Conservation (phyloP, 1,140 invertebrate genomes). For the Maniola jurtina region DNA sequence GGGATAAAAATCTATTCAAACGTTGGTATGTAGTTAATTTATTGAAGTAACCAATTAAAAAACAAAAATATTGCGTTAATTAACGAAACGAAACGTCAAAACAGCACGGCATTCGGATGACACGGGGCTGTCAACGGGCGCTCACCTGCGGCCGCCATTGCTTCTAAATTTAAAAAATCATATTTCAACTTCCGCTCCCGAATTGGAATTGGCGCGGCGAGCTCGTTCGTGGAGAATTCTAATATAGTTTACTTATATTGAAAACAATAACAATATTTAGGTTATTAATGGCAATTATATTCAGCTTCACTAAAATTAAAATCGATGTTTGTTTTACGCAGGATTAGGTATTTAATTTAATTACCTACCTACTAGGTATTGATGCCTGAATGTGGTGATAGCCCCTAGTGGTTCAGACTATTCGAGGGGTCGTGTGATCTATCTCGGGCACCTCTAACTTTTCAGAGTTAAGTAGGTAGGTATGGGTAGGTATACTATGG, state of each 20-base stretch:
- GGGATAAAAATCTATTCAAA: no score
- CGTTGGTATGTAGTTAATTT: neutral
- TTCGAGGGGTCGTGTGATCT: no score
- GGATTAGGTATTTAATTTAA: no score
- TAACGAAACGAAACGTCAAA: conserved; percentile 51
- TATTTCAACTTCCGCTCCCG: conserved; percentile 72
- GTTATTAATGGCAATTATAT: neutral
- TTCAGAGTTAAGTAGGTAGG: no score
- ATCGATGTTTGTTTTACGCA: no score
- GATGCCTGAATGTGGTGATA: no score
- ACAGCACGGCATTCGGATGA: conserved; percentile 37
- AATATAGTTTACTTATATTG: conserved; percentile 32
- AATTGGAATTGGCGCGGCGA: conserved; percentile 67
- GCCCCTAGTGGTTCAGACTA: no score
- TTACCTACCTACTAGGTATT: no score
- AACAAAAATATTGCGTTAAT: conserved; percentile 36
- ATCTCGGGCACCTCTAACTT: no score
- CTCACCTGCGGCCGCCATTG: conserved; percentile 67
- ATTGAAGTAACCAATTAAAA: conserved; percentile 3
- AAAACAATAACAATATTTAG: conserved; percentile 20
- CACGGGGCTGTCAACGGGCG: conserved; percentile 54
- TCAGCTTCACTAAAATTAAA: neutral
- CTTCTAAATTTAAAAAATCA: conserved; percentile 75
- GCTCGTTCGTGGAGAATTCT: conserved; percentile 39
- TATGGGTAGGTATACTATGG: no score